Evolutionary conservation across 2,888 invertebrate genomes (phyloP).

Genomic region (Meiosimyza platycephala): DNA sequence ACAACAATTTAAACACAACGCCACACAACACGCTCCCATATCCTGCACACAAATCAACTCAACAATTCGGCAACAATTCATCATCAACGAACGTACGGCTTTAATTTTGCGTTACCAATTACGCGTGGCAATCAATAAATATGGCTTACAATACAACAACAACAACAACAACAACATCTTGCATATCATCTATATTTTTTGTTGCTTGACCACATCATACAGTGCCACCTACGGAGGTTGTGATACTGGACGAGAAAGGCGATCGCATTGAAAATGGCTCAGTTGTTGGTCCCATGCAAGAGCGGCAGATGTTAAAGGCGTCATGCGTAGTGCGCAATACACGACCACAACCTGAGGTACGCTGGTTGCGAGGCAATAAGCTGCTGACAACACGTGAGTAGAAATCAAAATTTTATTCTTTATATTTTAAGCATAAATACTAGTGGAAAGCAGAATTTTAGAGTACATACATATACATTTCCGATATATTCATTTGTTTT

Average conservation of each 20-base stretch:
- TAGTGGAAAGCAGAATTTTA: too few species aligned
- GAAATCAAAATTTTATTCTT: neutral
- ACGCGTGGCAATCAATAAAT: slow-evolving; percentile 1
- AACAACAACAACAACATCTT: slow-evolving; percentile 21
- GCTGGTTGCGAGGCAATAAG: slow-evolving; percentile 84
- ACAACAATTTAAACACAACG: slow-evolving; percentile 29
- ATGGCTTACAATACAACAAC: neutral
- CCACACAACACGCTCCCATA: slow-evolving; percentile 29
- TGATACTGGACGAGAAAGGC: slow-evolving; percentile 76
- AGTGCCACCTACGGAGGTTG: slow-evolving; percentile 85
- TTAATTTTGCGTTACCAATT: slow-evolving; percentile 21
- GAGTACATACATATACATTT: too few species aligned
- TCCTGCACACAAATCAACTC: slow-evolving; percentile 22
- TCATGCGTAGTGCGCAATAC: slow-evolving; percentile 76
- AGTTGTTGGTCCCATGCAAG: slow-evolving; percentile 66
- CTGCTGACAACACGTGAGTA: slow-evolving; percentile 70
- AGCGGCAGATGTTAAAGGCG: slow-evolving; percentile 63
- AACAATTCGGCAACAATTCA: slow-evolving; percentile 32
- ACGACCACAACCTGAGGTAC: slow-evolving; percentile 85
- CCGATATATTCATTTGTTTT: too few species aligned
- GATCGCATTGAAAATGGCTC: slow-evolving; percentile 71
- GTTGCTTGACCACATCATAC: slow-evolving; percentile 48
- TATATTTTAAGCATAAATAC: neutral
- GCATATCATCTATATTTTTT: neutral
- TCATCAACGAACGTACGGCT: slow-evolving; percentile 1